Percentiles rank a stretch among this genome's conserved stretches.
Conservation (phyloP, 2,113 vertebrate genomes). For the Nothoprocta perdicaria region DNA sequence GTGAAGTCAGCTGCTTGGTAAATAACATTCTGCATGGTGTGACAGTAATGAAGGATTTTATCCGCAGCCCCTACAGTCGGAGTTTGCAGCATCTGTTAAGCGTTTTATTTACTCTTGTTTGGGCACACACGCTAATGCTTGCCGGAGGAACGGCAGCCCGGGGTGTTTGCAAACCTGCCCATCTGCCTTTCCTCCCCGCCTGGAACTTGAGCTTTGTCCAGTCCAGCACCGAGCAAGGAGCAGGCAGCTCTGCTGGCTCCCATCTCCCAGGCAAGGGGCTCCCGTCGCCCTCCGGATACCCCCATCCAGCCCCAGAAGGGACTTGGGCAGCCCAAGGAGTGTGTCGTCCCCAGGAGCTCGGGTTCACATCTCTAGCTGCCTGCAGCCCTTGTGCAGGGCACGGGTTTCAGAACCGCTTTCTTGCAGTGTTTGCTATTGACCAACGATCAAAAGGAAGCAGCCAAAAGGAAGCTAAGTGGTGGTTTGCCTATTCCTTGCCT, state of each 20-base stretch:
- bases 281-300: no score
- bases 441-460: not conserved
- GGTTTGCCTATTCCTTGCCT: constrained; percentile 63
- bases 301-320: not conserved
- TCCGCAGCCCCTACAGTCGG: constrained; percentile 26
- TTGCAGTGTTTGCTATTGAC: constrained; percentile 23
- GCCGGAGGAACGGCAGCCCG: not conserved
- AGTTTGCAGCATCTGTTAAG: constrained; percentile 49
- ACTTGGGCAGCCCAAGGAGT: rapidly evolving
- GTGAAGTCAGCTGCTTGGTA: constrained; percentile 54
- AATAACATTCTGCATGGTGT: constrained; percentile 30
- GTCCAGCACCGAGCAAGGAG: not conserved
- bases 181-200: not conserved
- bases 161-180: not conserved
- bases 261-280: not conserved
- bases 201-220: not conserved
- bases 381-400: not conserved
- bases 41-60: constrained; percentile 56
- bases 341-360: no score
- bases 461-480: constrained; percentile 56
- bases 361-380: not conserved
- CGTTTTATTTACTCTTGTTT: constrained; percentile 25
- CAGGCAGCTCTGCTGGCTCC: not conserved
- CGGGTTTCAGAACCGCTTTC: not conserved
- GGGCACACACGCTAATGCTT: not conserved